Evolutionary conservation across 2,888 invertebrate species (phyloP).

Genomic region (Nemotelus nigrinus): DNA sequence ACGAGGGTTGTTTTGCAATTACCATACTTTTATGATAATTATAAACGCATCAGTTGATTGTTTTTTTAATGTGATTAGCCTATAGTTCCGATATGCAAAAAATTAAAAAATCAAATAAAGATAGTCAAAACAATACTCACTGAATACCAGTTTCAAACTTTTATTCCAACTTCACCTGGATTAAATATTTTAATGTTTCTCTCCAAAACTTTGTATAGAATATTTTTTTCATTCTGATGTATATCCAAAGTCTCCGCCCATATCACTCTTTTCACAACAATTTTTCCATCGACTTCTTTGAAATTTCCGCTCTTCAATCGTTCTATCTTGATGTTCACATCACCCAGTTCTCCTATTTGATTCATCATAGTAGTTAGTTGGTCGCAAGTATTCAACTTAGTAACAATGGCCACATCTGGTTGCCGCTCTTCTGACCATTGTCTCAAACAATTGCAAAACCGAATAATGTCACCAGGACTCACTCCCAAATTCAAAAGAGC

Average conservation of each 20-base stretch:
- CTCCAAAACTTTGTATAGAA: conserved; percentile 76
- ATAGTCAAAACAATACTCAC: too few relatives aligned
- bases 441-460: conserved; percentile 66
- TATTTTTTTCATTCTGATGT: conserved; percentile 58
- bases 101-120: too few relatives aligned
- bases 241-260: conserved; percentile 56
- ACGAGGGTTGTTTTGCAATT: too few relatives aligned
- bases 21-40: too few relatives aligned
- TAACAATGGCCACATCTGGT: conserved; percentile 66
- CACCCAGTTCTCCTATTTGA: conserved; percentile 71
- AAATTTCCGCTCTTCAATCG: conserved; percentile 78
- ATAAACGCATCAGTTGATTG: too few relatives aligned
- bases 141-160: conserved; percentile 54
- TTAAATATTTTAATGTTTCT: conserved; percentile 78
- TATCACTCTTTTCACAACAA: conserved; percentile 63
- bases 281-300: conserved; percentile 76
- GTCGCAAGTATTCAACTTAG: conserved; percentile 71
- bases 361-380: conserved; percentile 70
- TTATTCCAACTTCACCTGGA: conserved; percentile 70
- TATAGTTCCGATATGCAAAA: too few relatives aligned
- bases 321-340: conserved; percentile 72
- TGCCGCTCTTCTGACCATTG: conserved; percentile 54
- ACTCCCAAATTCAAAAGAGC: conserved; percentile 75
- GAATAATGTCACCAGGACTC: conserved; percentile 67
- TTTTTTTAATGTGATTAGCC: too few relatives aligned